Conservation (phyloP, 2,888 invertebrate species). For the Nasonovia ribisnigri region DNA sequence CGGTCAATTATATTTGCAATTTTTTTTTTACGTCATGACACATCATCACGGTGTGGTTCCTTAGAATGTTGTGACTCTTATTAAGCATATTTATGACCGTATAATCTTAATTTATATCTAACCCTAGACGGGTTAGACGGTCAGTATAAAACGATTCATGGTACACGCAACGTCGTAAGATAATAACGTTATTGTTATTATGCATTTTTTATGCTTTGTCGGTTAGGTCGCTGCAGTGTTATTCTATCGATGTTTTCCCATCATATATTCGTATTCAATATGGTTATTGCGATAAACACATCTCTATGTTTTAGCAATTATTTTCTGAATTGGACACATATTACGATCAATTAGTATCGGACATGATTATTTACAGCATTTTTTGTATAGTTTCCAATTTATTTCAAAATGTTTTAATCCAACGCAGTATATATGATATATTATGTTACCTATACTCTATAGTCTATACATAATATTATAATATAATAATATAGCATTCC, state of each 20-base stretch:
- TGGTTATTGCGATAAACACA: background rate
- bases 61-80: background rate
- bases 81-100: background rate
- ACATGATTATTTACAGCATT: background rate
- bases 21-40: background rate
- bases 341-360: background rate
- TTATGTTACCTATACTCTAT: too few relatives aligned
- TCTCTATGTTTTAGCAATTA: background rate
- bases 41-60: background rate
- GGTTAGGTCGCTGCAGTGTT: background rate
- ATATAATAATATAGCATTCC: background rate
- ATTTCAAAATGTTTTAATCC: constrained; percentile 2
- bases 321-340: background rate
- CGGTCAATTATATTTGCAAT: background rate
- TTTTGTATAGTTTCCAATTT: background rate
- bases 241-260: background rate
- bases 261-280: background rate
- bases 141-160: background rate
- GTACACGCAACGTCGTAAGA: background rate
- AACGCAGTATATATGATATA: background rate
- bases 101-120: background rate
- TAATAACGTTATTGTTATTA: background rate
- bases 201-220: background rate
- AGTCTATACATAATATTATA: too few relatives aligned
- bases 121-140: background rate